Conservation (phyloP, 2,797 vertebrate genomes). For the Cetoscarus ocellatus region DNA sequence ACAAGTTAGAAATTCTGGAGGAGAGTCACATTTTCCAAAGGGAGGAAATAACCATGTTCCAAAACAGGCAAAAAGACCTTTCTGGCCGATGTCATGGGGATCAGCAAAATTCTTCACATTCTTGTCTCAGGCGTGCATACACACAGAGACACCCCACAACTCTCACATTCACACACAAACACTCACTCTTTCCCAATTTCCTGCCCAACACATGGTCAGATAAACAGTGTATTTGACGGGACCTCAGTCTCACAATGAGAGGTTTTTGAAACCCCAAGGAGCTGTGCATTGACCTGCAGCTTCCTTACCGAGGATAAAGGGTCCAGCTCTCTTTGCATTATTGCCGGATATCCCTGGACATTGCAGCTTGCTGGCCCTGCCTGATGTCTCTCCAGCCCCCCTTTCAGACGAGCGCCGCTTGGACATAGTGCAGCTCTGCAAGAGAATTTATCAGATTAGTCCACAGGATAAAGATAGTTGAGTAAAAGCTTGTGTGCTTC, state of each 20-base stretch:
- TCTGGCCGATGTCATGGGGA: slow-evolving; percentile 61
- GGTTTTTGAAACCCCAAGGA: neutral
- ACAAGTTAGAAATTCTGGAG: slow-evolving; percentile 14
- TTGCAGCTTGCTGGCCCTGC: slow-evolving; percentile 92
- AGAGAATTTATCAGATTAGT: slow-evolving; percentile 66
- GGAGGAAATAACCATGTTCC: slow-evolving; percentile 40
- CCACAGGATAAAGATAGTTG: slow-evolving; percentile 51
- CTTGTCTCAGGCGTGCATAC: slow-evolving; percentile 64
- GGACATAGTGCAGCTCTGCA: slow-evolving; percentile 90
- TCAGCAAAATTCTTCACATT: slow-evolving; percentile 81
- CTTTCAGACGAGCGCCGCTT: slow-evolving; percentile 96
- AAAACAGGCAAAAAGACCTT: slow-evolving; percentile 40
- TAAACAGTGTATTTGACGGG: neutral
- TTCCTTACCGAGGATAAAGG: slow-evolving; percentile 95
- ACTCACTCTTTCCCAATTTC: slow-evolving; percentile 19
- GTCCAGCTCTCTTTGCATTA: slow-evolving; percentile 96
- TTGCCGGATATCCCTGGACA: slow-evolving; percentile 94
- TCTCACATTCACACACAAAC: slow-evolving; percentile 13
- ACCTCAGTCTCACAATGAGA: slow-evolving; percentile 6
- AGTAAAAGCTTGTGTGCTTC: slow-evolving; percentile 36
- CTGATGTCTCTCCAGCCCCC: slow-evolving; percentile 94
- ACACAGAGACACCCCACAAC: slow-evolving; percentile 44
- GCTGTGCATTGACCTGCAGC: slow-evolving; percentile 28
- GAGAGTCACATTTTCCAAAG: slow-evolving; percentile 24
- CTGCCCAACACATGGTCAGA: neutral